Base-by-base conservation (phyloP, 1,140 invertebrate species). In the Oncopodura yosiiana region DNA sequence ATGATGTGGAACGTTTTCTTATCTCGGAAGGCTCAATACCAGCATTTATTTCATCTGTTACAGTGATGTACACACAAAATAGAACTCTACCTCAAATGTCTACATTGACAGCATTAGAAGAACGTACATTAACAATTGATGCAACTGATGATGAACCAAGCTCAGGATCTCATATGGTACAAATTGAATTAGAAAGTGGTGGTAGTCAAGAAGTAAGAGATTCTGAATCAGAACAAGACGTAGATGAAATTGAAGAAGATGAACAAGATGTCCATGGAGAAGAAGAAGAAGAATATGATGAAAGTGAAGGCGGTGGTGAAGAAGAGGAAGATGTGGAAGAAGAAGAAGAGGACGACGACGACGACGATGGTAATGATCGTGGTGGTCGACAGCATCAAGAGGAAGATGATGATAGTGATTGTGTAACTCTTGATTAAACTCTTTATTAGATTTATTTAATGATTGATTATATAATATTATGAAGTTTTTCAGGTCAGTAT, bases 1-100 rank as follows among this genome's bases (percentile, higher is more conserved):
- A 60, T 30, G 61, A 63, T 43, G 60, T 63, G 32, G 61, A 63
- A 2, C 18, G 52, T 3, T 63, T 57, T 42, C 38, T 63, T 4
- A 36, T 59, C 24, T 21, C 44, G 34, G 51, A 32, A 41, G 54
- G 51, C 14, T 53, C 58, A 5, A 59, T 63, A n/a, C 61, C 61
- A 6, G 42, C 34, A 14, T 63, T 63, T 37, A 12, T 63, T 1
- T 49, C 61, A 8, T 45, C 54, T n/a, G 53, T 63, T 0, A 63
- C 61, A 14, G 51, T 63, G 9, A 49, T 46, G 0, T 63, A 60
- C 30, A 23, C 51, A 18, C 53, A 63, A 32, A 39, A 26, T 44
- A 12, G 39, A 26, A 24, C n/a, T 19, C n/a, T 3, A 27, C 39
- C 9, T 2, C 27, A 26, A n/a, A 29, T 39, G 19, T 52, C 16